Percentiles rank a stretch among this genome's conserved stretches.
These are phyloP conservation scores for Clitarchus hookeri DNA, from an alignment of 2,888 invertebrate genomes.

Conservation along the genomic window DNA sequence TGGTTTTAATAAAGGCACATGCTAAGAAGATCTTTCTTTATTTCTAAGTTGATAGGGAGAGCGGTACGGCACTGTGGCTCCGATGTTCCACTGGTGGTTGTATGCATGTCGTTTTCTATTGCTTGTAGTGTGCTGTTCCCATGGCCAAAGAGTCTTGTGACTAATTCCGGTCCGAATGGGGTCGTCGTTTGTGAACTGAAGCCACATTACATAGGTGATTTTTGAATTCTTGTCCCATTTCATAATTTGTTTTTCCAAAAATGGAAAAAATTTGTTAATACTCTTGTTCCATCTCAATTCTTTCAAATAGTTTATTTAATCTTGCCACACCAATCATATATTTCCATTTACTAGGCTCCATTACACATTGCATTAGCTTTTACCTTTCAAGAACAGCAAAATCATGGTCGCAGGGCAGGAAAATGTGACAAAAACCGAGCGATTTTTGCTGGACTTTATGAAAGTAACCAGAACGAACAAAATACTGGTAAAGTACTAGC, in stretches of 20 bases:
- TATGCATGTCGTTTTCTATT: neutral
- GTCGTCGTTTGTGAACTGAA: neutral
- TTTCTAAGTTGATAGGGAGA: neutral
- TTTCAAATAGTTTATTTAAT: neutral
- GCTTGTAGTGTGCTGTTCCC: neutral
- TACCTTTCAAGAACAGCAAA: constrained; percentile 11
- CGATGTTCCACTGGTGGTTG: neutral
- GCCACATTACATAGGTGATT: neutral
- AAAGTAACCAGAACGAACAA: constrained; percentile 16
- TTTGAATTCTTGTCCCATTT: neutral
- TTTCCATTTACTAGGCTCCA: constrained; percentile 24
- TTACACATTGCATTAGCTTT: constrained; percentile 11
- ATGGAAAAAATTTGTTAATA: neutral
- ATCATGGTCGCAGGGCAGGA: constrained; percentile 17
- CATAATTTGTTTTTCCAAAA: neutral
- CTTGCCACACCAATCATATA: neutral
- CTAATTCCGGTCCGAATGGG: neutral
- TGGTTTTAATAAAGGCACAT: neutral
- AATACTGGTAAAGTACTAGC: constrained; percentile 21
- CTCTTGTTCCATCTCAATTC: neutral
- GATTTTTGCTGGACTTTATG: constrained; percentile 19
- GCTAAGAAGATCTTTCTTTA: neutral
- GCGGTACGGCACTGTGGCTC: no score
- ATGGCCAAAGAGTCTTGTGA: constrained; percentile 11
- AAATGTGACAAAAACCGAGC: neutral